These are phyloP conservation scores for Chalcis sispes DNA, from an alignment of 2,888 invertebrate species.

Conservation along the genomic window DNA sequence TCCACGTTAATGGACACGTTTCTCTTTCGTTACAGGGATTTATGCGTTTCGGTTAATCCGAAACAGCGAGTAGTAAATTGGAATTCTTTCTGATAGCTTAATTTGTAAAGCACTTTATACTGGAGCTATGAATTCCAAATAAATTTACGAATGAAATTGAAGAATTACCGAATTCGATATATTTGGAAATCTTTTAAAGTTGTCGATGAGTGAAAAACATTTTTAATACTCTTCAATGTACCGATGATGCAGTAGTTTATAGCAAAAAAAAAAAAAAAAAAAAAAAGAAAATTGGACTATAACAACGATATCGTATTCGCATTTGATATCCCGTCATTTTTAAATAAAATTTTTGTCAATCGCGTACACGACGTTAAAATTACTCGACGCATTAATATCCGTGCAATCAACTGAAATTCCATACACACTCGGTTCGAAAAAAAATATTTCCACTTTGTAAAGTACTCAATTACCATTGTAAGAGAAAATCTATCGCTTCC, in stretches of 20 bases:
- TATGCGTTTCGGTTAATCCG: constrained; percentile 42
- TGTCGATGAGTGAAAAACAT: no score
- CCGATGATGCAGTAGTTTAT: no score
- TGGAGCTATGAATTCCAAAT: neutral
- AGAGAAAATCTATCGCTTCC: constrained; percentile 43
- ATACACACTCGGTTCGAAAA: constrained; percentile 1
- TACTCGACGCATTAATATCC: neutral
- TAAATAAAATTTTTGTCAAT: no score
- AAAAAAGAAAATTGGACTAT: no score
- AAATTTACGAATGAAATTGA: neutral
- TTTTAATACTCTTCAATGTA: no score
- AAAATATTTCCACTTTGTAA: constrained; percentile 26
- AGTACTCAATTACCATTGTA: constrained; percentile 36
- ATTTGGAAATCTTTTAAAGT: neutral
- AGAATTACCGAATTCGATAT: neutral
- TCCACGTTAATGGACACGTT: constrained; percentile 36
- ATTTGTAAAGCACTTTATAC: constrained; percentile 24
- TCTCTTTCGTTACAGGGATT: constrained; percentile 25
- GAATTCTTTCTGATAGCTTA: constrained; percentile 39
- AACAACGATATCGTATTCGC: no score
- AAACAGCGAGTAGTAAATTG: constrained; percentile 5
- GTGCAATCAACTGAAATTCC: neutral
- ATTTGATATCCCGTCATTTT: no score
- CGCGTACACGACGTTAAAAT: no score
- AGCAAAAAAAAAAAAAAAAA: no score